Conservation (phyloP, 2,888 invertebrate genomes). For the Sceliomorpha sp. region DNA sequence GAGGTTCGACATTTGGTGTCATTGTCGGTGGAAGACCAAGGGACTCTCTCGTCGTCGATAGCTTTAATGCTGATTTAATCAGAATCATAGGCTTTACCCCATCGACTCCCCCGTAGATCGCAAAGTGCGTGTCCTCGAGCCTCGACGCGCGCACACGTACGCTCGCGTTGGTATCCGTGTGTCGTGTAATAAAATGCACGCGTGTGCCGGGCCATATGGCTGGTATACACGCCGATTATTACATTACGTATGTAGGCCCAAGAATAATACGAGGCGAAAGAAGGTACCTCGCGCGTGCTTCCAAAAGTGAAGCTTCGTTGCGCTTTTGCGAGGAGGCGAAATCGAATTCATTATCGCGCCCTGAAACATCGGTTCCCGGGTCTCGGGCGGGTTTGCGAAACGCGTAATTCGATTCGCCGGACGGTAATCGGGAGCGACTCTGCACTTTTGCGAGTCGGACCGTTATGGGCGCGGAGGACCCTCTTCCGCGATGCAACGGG, state of each 20-base stretch:
- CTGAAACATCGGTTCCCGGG: conserved; percentile 37
- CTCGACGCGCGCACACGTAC: conserved; percentile 33
- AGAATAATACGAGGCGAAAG: conserved; percentile 66
- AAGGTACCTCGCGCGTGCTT: no score
- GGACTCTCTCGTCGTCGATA: conserved; percentile 62
- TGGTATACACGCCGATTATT: conserved; percentile 78
- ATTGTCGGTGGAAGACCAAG: conserved; percentile 62
- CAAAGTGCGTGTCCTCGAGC: conserved; percentile 22
- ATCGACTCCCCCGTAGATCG: conserved; percentile 13
- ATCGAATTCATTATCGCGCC: conserved; percentile 78
- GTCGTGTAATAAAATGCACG: conserved; percentile 56
- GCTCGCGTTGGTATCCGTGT: conserved; percentile 29
- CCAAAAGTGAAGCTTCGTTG: conserved; percentile 67
- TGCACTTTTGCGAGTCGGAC: conserved; percentile 25
- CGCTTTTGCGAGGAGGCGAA: conserved; percentile 76
- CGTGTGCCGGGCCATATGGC: conserved; percentile 74
- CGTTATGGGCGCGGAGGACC: neutral
- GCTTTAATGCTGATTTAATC: conserved; percentile 79
- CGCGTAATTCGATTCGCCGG: conserved; percentile 51
- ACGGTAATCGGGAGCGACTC: conserved; percentile 48
- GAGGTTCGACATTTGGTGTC: conserved; percentile 77
- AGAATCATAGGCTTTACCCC: conserved; percentile 64
- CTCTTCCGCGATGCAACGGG: no score
- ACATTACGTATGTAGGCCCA: conserved; percentile 78
- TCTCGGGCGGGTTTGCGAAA: conserved; percentile 45